phyloP scores from a whole-genome alignment of 2,888 invertebrate species.

The Torymus texanus region DNA sequence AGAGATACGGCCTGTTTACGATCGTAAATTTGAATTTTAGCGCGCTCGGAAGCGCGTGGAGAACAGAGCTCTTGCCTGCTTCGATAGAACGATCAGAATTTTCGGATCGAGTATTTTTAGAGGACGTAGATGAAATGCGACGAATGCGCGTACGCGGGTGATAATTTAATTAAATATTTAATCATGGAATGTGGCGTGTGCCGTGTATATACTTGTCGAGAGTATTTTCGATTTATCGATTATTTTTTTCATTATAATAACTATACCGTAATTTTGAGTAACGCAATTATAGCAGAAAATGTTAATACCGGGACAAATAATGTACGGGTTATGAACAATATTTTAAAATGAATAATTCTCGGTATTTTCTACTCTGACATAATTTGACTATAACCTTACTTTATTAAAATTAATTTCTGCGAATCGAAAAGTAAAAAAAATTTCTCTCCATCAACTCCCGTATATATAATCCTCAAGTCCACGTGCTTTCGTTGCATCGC shows the following conservation, averaged over 20 bases:
- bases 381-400: no score
- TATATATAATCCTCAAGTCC: conserved; percentile 14
- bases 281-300: no score
- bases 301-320: no score
- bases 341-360: no score
- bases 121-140: background rate
- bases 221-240: conserved; percentile 25
- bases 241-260: background rate
- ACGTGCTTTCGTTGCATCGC: conserved; percentile 4
- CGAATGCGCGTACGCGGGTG: background rate
- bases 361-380: no score
- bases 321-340: no score
- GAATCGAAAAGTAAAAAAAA: background rate
- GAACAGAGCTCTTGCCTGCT: no score
- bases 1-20: conserved; percentile 47
- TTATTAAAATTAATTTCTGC: no score
- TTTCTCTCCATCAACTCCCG: background rate
- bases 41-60: background rate
- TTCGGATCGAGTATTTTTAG: background rate
- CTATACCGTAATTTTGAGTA: no score
- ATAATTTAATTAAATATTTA: conserved; percentile 44
- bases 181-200: background rate
- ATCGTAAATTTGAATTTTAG: conserved; percentile 53
- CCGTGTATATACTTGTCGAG: no score
- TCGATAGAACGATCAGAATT: conserved; percentile 14